Base-by-base conservation (phyloP, 2,888 invertebrate species). In the Cerastis rubricosa region DNA sequence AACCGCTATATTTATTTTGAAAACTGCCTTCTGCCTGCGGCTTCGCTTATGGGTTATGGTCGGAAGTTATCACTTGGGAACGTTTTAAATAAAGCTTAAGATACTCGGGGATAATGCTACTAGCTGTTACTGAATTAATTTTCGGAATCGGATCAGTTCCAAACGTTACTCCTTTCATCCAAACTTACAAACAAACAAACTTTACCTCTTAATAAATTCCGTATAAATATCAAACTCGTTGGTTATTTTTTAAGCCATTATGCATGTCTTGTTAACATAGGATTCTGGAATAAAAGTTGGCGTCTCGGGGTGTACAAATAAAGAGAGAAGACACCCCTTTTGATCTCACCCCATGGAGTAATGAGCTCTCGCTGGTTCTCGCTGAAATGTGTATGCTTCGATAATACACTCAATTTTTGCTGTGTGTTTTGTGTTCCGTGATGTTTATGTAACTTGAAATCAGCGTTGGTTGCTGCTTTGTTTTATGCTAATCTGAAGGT, bases 261-360 rank as follows among this genome's bases (percentile, higher is more conserved):
- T 84, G 86, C 86, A 83, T 74, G 88, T 88, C 82, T 90, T 90
- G 91, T 91, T 91, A 90, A 87, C 86, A 75, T 72, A 69, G 77
- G 80, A 76, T 69, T 76, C 35, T 72, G 79, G 68, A 83, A 87
- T 86, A 86, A 80, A 86, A 86, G 84, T 81, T 71, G 75, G 59
- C 76, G 71, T 88, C 85, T 87, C 81, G 70, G 87, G 80, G 84
- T 74, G 83, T 85, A 89, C 91, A 93, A 93, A 93, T 92, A 93
- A 91, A 92, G 91, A 85, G 84, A 74, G 83, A 88, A 84, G 89
- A 91, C 88, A 86, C 87, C 89, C 68, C 91, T 91, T 93, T 93
- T 92, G 91, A 92, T 90, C 91, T 85, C 88, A 64, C 40, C 51
- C 43, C n/a, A 65, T 74, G 80, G 81, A 88, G 92, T 93, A 93